A percentile compares a stretch with the other conserved stretches of the same genome.
phyloP scores from a whole-genome alignment of 2,797 vertebrate genomes.

The Muscicapa comitata region DNA sequence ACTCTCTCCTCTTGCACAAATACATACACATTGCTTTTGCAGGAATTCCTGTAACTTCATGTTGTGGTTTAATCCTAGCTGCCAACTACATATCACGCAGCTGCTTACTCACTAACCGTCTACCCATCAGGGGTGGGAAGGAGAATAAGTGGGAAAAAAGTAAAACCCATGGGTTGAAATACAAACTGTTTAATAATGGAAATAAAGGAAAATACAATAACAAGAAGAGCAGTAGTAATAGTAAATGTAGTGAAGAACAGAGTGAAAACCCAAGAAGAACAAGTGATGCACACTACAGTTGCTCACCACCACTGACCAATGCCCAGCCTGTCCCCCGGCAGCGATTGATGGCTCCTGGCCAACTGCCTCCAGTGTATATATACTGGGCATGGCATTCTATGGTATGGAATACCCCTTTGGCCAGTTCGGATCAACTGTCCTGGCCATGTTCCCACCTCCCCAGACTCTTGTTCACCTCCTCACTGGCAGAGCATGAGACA shows the following conservation, averaged over 20 bases:
- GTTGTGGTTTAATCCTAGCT: not conserved
- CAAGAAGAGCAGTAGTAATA: not conserved
- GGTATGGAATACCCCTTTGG: not conserved
- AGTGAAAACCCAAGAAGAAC: not conserved
- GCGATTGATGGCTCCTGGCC: accelerated
- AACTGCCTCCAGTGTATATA: not conserved
- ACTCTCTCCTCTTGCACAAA: not conserved
- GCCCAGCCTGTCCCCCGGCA: not conserved
- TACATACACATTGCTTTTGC: not conserved
- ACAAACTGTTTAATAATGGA: not conserved
- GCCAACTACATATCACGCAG: accelerated
- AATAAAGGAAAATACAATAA: not conserved
- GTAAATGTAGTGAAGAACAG: not conserved
- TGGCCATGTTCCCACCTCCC: not conserved
- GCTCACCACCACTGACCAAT: not conserved
- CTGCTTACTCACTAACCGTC: not conserved
- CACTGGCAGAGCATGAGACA: not conserved
- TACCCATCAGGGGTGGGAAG: not conserved
- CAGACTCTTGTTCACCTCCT: not conserved
- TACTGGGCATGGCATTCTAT: not conserved
- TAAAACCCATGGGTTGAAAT: not conserved
- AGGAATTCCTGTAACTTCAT: not conserved
- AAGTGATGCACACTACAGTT: not conserved
- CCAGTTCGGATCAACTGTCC: not conserved
- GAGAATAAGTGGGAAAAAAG: not conserved